Evolutionary conservation across 2,888 invertebrate genomes (phyloP).

Genomic region (Drosophila acutilabella): DNA sequence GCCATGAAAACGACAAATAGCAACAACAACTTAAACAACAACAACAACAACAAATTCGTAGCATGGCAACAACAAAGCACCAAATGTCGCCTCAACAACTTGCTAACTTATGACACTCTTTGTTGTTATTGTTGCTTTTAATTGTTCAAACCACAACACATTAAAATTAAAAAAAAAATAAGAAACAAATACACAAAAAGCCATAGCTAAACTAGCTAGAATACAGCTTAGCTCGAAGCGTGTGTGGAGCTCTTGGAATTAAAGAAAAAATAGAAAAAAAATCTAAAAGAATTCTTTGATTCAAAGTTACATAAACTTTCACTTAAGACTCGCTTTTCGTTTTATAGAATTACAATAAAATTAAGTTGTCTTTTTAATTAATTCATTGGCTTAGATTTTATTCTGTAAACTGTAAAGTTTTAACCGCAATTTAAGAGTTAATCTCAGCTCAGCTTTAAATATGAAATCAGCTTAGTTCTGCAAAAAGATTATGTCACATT

Average conservation of each 20-base stretch:
- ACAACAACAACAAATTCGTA: slow-evolving; percentile 23
- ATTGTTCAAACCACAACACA: slow-evolving; percentile 38
- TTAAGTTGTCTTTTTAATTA: background rate
- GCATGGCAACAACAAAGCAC: slow-evolving; percentile 46
- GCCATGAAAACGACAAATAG: slow-evolving; percentile 42
- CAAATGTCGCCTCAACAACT: slow-evolving; percentile 40
- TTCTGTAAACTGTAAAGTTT: background rate
- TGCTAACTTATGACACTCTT: slow-evolving; percentile 42
- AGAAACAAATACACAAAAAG: background rate
- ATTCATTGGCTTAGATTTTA: background rate
- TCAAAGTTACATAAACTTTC: slow-evolving; percentile 19
- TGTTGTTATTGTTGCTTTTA: slow-evolving; percentile 33
- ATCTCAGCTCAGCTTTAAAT: no score
- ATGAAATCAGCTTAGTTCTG: no score
- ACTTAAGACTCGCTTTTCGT: slow-evolving; percentile 17
- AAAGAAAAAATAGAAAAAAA: background rate
- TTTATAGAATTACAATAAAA: background rate
- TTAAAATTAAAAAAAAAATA: slow-evolving; percentile 17
- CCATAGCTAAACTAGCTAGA: slow-evolving; percentile 21
- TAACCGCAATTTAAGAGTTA: background rate
- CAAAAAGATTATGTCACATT: no score
- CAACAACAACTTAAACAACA: slow-evolving; percentile 16
- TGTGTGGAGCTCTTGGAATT: background rate
- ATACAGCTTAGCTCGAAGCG: slow-evolving; percentile 1
- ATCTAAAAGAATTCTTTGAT: background rate